Evolutionary conservation across 2,797 vertebrate species (phyloP).

Genomic region (Halcyon badia): DNA sequence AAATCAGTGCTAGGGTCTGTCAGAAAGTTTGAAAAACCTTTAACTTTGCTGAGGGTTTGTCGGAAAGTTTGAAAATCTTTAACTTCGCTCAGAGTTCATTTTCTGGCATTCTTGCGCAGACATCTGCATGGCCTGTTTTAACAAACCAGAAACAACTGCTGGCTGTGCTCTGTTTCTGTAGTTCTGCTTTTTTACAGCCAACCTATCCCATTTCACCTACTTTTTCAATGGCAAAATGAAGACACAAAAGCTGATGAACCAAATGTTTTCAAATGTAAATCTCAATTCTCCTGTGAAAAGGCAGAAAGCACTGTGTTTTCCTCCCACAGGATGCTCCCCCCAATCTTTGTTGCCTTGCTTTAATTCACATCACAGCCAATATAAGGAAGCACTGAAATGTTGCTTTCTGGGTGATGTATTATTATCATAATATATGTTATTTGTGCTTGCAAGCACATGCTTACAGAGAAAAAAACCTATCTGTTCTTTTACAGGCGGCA

Average conservation of each 20-base stretch:
- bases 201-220: slow-evolving; percentile 48
- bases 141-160: slow-evolving; percentile 33
- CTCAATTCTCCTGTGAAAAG: not conserved
- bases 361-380: not conserved
- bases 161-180: not conserved
- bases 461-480: not conserved
- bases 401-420: not conserved
- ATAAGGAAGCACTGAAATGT: not conserved
- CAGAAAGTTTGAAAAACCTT: not conserved
- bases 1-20: not conserved
- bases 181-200: slow-evolving; percentile 29
- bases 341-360: not conserved
- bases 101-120: not conserved
- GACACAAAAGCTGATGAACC: slow-evolving; percentile 49
- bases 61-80: not conserved
- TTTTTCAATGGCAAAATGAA: slow-evolving; percentile 35
- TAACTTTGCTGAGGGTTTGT: not conserved
- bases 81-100: not conserved
- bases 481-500: slow-evolving; percentile 24
- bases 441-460: not conserved
- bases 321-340: slow-evolving; percentile 7
- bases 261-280: slow-evolving; percentile 58
- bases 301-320: not conserved
- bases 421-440: slow-evolving; percentile 15
- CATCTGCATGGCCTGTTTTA: slow-evolving; percentile 16